Conservation (phyloP, 2,113 vertebrate genomes). For the Anoura caudifer region DNA sequence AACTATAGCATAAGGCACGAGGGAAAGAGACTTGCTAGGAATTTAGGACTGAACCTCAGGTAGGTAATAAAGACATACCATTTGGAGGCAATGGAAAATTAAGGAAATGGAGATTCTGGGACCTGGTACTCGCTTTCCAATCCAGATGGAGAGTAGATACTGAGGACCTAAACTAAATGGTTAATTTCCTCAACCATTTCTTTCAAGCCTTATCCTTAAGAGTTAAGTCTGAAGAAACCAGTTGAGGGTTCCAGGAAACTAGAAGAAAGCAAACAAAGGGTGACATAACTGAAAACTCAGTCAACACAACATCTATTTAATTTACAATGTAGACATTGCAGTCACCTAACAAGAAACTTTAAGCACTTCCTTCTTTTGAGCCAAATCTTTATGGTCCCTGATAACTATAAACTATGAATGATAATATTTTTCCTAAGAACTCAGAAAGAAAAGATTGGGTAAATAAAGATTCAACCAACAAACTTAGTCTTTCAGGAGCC, state of each 20-base stretch:
- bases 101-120: background rate
- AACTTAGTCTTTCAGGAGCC: background rate
- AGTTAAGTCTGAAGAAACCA: conserved; percentile 10
- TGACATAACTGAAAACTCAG: background rate
- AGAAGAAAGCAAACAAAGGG: background rate
- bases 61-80: background rate
- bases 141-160: background rate
- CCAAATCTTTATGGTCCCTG: background rate
- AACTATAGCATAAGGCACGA: background rate
- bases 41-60: background rate
- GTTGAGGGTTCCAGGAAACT: background rate
- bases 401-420: background rate
- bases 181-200: background rate
- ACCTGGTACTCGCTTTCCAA: background rate
- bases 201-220: background rate
- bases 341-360: background rate
- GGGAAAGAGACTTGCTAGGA: background rate
- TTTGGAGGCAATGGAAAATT: background rate
- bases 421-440: background rate
- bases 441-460: background rate
- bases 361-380: background rate
- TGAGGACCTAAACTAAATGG: background rate
- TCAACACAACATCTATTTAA: background rate
- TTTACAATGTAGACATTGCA: background rate
- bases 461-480: background rate